Evolutionary conservation across 2,888 invertebrate species (phyloP).

Genomic region (Perizoma affinitatum): DNA sequence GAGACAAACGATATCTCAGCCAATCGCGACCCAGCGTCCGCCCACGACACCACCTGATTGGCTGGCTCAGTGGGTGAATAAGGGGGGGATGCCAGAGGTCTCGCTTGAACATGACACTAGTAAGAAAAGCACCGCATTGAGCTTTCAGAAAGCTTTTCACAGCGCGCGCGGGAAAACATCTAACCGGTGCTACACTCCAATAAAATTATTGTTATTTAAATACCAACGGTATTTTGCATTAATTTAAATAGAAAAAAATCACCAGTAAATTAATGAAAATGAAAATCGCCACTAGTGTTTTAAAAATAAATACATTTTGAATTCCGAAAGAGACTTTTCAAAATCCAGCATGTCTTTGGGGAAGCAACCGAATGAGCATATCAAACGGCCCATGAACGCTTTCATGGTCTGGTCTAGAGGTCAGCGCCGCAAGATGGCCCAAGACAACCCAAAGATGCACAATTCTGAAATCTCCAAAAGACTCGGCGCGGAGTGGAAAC

Average conservation of each 20-base stretch:
- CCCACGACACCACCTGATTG: slow-evolving; percentile 74
- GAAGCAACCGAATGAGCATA: slow-evolving; percentile 87
- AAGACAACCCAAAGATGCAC: slow-evolving; percentile 97
- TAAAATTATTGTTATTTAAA: slow-evolving; percentile 34
- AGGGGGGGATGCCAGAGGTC: slow-evolving; percentile 60
- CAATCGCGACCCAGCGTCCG: slow-evolving; percentile 75
- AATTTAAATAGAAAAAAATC: slow-evolving; percentile 6
- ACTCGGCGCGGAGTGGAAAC: slow-evolving; percentile 94
- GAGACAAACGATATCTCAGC: slow-evolving; percentile 69
- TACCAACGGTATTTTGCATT: slow-evolving; percentile 12
- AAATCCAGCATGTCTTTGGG: slow-evolving; percentile 67
- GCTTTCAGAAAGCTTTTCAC: slow-evolving; percentile 81
- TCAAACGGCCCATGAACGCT: slow-evolving; percentile 97
- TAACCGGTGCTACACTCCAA: slow-evolving; percentile 32
- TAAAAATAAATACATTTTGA: slow-evolving; percentile 24
- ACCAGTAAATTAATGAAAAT: slow-evolving; percentile 16
- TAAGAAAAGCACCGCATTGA: slow-evolving; percentile 82
- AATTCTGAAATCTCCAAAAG: slow-evolving; percentile 95
- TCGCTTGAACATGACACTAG: slow-evolving; percentile 73
- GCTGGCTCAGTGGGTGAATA: slow-evolving; percentile 54
- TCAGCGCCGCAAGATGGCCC: slow-evolving; percentile 95
- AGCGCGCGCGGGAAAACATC: slow-evolving; percentile 60
- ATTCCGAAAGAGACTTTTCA: slow-evolving; percentile 9
- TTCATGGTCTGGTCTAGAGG: slow-evolving; percentile 98
- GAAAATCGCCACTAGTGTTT: slow-evolving; percentile 24